phyloP scores from a whole-genome alignment of 2,888 invertebrate species.

The Cheilosia vulpina region DNA sequence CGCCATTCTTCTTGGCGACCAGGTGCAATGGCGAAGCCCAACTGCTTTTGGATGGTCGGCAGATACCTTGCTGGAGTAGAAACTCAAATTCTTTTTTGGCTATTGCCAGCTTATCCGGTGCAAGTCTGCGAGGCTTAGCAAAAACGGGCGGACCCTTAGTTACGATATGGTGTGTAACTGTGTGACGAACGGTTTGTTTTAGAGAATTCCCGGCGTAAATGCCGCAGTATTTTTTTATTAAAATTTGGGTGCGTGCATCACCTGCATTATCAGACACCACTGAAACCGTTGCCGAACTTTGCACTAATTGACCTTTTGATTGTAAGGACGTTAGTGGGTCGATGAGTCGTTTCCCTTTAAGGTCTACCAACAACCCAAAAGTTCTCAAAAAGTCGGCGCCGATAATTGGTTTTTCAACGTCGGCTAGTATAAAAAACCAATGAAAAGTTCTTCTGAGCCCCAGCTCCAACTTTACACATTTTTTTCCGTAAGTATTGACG shows the following conservation, averaged over 20 bases:
- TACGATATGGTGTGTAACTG: constrained; percentile 57
- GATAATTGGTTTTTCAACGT: constrained; percentile 74
- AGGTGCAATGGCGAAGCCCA: constrained; percentile 38
- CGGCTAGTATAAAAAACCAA: constrained; percentile 75
- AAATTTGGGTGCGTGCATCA: neutral
- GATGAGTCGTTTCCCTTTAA: constrained; percentile 30
- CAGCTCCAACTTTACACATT: constrained; percentile 46
- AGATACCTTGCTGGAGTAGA: constrained; percentile 56
- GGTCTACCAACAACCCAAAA: constrained; percentile 50
- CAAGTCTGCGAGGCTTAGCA: constrained; percentile 45
- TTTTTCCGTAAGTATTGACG: constrained; percentile 33
- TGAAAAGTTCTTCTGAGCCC: constrained; percentile 72
- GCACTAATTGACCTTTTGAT: neutral
- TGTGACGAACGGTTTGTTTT: neutral
- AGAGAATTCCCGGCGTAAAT: constrained; percentile 9
- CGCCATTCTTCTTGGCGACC: neutral
- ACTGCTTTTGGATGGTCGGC: constrained; percentile 58
- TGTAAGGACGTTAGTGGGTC: constrained; percentile 39
- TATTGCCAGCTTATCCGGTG: constrained; percentile 43
- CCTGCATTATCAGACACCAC: neutral
- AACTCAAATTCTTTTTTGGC: constrained; percentile 68
- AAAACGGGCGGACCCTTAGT: constrained; percentile 57
- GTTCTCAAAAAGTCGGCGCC: constrained; percentile 73
- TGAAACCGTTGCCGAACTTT: constrained; percentile 19
- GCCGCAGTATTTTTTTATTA: constrained; percentile 16